These are phyloP conservation scores for Orchestes rusci DNA, from an alignment of 2,888 invertebrate species.

Conservation along the genomic window DNA sequence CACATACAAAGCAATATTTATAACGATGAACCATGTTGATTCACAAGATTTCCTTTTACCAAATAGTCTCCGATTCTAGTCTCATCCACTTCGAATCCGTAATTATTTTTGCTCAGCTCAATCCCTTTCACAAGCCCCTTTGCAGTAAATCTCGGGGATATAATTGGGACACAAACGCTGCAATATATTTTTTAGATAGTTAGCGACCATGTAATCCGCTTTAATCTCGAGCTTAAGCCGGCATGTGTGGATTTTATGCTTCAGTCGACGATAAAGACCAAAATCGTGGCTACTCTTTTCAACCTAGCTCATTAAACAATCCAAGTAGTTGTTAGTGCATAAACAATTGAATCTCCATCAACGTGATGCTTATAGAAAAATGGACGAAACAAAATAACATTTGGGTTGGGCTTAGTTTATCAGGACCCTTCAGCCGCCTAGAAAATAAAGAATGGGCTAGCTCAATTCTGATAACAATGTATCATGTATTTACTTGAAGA, in stretches of 20 bases:
- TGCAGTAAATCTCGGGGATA: constrained; percentile 15
- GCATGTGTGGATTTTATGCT: constrained; percentile 21
- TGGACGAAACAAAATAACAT: too few species aligned
- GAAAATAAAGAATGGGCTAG: too few species aligned
- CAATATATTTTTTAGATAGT: constrained; percentile 32
- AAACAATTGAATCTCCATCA: too few species aligned
- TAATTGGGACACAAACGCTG: constrained; percentile 21
- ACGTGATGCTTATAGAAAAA: too few species aligned
- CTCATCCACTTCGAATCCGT: neutral
- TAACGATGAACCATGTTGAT: too few species aligned
- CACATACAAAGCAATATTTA: neutral
- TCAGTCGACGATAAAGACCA: constrained; percentile 18
- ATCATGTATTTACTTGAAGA: constrained; percentile 31
- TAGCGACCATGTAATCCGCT: constrained; percentile 37
- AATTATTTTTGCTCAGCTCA: constrained; percentile 7
- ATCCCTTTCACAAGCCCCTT: constrained; percentile 6
- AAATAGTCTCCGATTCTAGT: too few species aligned
- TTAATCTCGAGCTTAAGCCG: constrained; percentile 19
- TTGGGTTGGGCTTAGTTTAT: too few species aligned
- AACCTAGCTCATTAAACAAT: constrained; percentile 18
- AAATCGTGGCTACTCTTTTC: constrained; percentile 9
- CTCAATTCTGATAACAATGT: too few species aligned
- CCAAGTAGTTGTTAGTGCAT: too few species aligned
- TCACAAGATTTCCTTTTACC: too few species aligned
- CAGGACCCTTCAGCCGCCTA: too few species aligned